These are phyloP conservation scores for Pseudocheirus occidentalis DNA, from an alignment of 2,797 vertebrate genomes.

Conservation along the genomic window DNA sequence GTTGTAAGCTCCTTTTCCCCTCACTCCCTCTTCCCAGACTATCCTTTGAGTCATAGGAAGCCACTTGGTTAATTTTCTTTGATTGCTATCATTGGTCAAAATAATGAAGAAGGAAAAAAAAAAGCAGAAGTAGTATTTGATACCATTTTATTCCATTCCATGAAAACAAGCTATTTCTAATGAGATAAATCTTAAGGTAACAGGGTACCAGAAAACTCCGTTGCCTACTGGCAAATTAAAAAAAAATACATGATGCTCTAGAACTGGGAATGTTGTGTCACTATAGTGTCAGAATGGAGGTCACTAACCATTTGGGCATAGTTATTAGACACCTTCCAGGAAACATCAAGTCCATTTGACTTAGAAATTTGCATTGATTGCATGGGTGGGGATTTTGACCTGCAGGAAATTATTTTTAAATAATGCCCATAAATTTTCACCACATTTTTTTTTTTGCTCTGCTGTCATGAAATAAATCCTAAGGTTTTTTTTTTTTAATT, in stretches of 20 bases:
- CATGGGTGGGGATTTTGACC: not conserved
- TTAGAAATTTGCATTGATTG: not conserved
- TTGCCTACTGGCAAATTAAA: not conserved
- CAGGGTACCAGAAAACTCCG: not conserved
- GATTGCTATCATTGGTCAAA: not conserved
- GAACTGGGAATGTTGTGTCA: not conserved
- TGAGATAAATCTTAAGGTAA: not conserved
- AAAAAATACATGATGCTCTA: not conserved
- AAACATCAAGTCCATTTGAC: not conserved
- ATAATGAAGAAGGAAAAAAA: not conserved
- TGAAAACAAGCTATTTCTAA: not conserved
- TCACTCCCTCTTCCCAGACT: accelerated
- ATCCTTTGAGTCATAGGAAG: not conserved
- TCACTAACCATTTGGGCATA: not conserved
- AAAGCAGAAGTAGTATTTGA: not conserved
- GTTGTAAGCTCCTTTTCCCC: accelerated
- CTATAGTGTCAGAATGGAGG: not conserved
- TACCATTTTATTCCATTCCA: not conserved
- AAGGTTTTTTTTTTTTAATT: not conserved
- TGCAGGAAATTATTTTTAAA: not conserved
- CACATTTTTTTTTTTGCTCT: not conserved
- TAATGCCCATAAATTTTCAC: not conserved
- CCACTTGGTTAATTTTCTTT: not conserved
- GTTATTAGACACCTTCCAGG: not conserved
- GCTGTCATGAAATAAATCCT: not conserved